A percentile compares a stretch with the other conserved stretches of the same genome.
Conservation (phyloP, 2,113 vertebrate genomes). For the Sinocyclocheilus anophthalmus region DNA sequence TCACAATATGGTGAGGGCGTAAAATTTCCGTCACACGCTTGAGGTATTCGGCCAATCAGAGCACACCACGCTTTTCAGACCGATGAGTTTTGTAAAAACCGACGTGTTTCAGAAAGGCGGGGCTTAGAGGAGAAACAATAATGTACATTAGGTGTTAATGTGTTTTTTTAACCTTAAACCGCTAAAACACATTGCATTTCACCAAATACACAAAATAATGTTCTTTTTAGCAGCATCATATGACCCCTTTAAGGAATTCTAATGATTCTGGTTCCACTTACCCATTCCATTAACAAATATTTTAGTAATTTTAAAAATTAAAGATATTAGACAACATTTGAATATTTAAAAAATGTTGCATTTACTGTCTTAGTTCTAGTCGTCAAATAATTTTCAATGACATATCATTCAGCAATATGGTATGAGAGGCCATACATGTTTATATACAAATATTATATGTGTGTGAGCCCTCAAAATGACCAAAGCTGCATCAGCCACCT, state of each 20-base stretch:
- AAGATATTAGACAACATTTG: background rate
- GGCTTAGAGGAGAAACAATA: no score
- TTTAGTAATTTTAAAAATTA: background rate
- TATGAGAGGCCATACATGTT: background rate
- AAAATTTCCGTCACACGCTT: no score
- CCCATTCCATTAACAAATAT: background rate
- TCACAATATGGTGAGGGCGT: no score
- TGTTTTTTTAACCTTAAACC: no score
- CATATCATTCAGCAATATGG: background rate
- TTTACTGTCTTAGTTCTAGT: background rate
- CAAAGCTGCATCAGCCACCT: background rate
- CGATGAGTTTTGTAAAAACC: no score
- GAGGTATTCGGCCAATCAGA: no score
- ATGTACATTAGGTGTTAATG: no score
- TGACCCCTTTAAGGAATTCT: background rate
- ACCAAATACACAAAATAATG: no score
- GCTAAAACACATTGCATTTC: no score
- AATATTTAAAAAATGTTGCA: background rate
- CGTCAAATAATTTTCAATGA: background rate
- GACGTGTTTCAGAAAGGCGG: no score
- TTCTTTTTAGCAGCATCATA: no score
- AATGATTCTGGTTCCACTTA: background rate
- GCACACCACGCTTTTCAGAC: no score
- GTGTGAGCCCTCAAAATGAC: background rate
- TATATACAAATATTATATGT: slow-evolving; percentile 1